Percentiles rank a stretch among this genome's conserved stretches.
phyloP scores from a whole-genome alignment of 1,140 invertebrate genomes.

The Zaprionus taronus region DNA sequence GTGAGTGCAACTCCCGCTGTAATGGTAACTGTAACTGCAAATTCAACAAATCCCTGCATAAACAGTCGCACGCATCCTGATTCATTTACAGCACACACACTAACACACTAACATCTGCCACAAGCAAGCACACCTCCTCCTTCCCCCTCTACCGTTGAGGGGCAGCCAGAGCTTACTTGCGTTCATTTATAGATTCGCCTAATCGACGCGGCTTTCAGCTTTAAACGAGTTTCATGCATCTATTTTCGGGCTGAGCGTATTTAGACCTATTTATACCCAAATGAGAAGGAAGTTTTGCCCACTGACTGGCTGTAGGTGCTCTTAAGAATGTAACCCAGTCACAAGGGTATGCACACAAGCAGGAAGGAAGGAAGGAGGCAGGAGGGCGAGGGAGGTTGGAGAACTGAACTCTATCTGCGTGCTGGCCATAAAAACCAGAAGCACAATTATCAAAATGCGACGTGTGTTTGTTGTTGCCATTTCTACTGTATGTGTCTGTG shows the following conservation, averaged over 20 bases:
- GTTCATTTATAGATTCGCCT: conserved; percentile 2
- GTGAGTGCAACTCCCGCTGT: not conserved
- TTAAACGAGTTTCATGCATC: not conserved
- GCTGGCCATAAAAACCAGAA: conserved; percentile 79
- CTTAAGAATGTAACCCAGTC: not conserved
- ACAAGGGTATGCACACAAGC: not conserved
- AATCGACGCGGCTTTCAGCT: not conserved
- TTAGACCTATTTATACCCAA: not conserved
- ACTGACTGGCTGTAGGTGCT: not conserved
- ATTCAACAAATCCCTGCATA: not conserved
- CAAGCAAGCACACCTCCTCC: not conserved
- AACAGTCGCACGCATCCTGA: not conserved
- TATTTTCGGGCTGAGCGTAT: not conserved
- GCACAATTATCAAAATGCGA: conserved; percentile 80
- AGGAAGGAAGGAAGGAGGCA: not conserved
- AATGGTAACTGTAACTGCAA: not conserved
- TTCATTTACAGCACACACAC: not conserved
- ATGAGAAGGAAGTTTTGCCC: not conserved
- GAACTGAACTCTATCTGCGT: conserved; percentile 60
- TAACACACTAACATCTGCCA: not conserved
- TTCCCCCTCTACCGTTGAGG: not conserved
- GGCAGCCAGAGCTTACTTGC: not conserved
- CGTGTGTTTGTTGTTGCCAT: conserved; percentile 66
- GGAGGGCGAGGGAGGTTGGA: not conserved
- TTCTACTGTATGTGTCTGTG: conserved; percentile 12